Evolutionary conservation across 2,113 vertebrate species (phyloP), one percentile per base, ranked within the genome.

Genomic region (Hydrochoerus hydrochaeris): DNA sequence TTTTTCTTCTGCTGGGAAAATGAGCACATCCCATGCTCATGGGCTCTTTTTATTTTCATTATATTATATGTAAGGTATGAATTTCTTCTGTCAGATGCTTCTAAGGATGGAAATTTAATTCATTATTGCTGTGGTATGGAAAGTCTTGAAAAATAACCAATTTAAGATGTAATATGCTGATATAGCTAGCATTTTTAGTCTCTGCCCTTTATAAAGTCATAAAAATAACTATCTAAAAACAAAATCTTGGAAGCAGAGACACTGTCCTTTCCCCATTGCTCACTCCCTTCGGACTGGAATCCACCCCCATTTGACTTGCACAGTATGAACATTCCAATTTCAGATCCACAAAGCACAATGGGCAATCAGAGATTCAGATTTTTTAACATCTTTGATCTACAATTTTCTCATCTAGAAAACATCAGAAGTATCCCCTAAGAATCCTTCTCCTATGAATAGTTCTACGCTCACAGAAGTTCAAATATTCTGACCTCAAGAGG

Each of bases 61-160:
- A 44, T 32, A 69, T 92, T 80, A 96, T 92, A 95, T 28, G 46
- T 83, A 95, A 97, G 38, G 63, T 95, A 92, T 63, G 60, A 89
- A 95, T 97, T 95, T 97, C 87, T 96, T 78, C 96, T 97, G 90
- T 97, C 94, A 94, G 65, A 94, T 86, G 58, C 92, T 95, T 84
- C 89, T 88, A 73, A 92, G 41, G 60, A 95, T 96, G 52, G 95
- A 97, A 97, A 97, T 96, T 90, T 95, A 95, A 95, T 96, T 97
- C 96, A 93, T 88, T 96, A 65, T 96, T 81, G 26, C 49, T 87
- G 90, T 91, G 22, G 14, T 90, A 88, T 41, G 65, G 96, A 92
- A 95, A 98, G 92, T 77, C 88, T 86, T 93, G 90, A 90, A 97
- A 97, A 96, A 81, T 88, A 97, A 95, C 96, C 90, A 95, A 58